phyloP scores from a whole-genome alignment of 2,888 invertebrate species.

The Thymelicus acteon region DNA sequence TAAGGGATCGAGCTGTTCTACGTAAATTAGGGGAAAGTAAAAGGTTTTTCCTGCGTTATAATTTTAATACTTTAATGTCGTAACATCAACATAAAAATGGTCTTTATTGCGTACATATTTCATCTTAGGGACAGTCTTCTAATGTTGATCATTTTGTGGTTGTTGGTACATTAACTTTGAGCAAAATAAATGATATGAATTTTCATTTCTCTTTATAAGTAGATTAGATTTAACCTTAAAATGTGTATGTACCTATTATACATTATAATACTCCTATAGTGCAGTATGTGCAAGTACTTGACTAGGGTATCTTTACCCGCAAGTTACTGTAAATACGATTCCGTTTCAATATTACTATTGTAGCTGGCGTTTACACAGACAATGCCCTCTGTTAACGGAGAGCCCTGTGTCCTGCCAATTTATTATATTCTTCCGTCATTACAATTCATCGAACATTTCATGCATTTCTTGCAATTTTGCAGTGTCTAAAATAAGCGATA shows the following conservation, averaged over 20 bases:
- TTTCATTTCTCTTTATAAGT: background rate
- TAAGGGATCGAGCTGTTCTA: slow-evolving; percentile 66
- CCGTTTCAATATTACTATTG: background rate
- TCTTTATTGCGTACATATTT: slow-evolving; percentile 1
- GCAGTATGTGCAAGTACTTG: no score
- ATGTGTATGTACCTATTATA: no score
- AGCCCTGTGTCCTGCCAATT: slow-evolving; percentile 4
- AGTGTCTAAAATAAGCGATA: slow-evolving; percentile 36
- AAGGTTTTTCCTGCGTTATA: slow-evolving; percentile 50
- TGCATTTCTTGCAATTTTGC: slow-evolving; percentile 6
- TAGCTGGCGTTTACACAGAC: background rate
- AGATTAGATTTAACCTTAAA: no score
- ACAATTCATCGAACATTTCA: slow-evolving; percentile 13
- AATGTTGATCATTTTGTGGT: background rate
- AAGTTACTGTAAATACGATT: background rate
- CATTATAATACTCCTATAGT: no score
- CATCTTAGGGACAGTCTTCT: background rate
- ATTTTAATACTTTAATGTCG: slow-evolving; percentile 6
- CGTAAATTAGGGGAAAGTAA: slow-evolving; percentile 59
- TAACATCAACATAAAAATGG: slow-evolving; percentile 5
- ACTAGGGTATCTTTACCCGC: background rate
- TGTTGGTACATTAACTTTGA: background rate
- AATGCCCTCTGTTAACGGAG: background rate
- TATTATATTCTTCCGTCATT: slow-evolving; percentile 15
- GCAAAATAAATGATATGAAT: background rate